Base-by-base conservation (phyloP, 2,888 invertebrate genomes). In the Boloria selene region DNA sequence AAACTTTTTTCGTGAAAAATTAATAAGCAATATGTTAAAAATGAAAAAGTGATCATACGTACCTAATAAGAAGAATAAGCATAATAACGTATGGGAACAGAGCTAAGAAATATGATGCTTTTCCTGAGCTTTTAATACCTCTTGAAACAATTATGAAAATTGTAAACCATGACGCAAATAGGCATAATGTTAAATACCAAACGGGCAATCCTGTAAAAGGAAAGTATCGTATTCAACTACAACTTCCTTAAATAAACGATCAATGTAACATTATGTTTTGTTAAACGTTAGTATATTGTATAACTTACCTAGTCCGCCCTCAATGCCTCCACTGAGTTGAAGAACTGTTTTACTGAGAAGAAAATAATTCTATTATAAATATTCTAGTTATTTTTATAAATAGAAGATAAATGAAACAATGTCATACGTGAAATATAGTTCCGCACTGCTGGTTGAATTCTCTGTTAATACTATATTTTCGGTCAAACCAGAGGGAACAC, bases 61-160 rank as follows among this genome's bases (percentile, higher is more conserved):
- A 91, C 88, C 92, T 93, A 63, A 96, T 93, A 3, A 97, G 92
- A 61, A 97, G 87, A 38, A 95, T 94, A 51, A 96, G 83, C 81
- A 97, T 93, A 52, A 97, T 94, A 2, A 96, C 93, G 76, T 96
- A 97, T 0, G 97, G 97, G 81, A 97, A 97, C 3, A 97, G 80
- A 0, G 98, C 98, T 4, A 98, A 94, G 84, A 98, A 96, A 83
- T 98, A 98, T 0, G 98, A 95, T 0, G 95, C 96, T 85, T 96
- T 96, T 44, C 97, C 96, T 0, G 96, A 95, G 77, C 95, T 96
- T 79, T 95, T 95, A 1, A 97, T 95, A 3, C 96, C 96, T 73
- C 94, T 93, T 42, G 95, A 92, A 22, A 96, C 94, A 49, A 96
- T 95, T 5, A 95, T 77, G 75, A 95, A 96, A 17, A 96, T 94